phyloP scores from a whole-genome alignment of 2,797 vertebrate species.

The Cetoscarus ocellatus region DNA sequence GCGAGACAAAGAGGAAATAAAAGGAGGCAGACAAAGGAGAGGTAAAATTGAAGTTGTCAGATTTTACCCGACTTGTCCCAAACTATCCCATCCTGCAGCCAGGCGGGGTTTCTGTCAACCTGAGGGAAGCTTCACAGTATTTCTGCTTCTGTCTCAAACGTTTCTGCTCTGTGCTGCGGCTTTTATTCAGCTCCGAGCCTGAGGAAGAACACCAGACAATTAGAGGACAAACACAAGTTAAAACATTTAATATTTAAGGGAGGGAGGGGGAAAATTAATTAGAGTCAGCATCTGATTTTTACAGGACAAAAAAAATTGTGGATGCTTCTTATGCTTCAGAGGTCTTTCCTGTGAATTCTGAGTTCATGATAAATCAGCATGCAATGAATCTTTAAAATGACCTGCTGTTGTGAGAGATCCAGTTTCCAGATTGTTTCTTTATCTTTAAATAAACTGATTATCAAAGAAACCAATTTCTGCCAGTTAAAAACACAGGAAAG shows the following conservation, averaged over 20 bases:
- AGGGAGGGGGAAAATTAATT: background rate
- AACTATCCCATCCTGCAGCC: conserved; percentile 72
- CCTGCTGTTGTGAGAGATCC: too few relatives aligned
- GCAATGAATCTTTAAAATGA: too few relatives aligned
- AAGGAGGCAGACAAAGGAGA: conserved; percentile 39
- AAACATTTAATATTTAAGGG: conserved; percentile 63
- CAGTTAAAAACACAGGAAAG: too few relatives aligned
- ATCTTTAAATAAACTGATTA: too few relatives aligned
- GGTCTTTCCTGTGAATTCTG: background rate
- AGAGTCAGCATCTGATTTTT: conserved; percentile 9
- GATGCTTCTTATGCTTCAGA: conserved; percentile 28
- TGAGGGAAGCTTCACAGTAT: conserved; percentile 39
- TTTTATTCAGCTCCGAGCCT: conserved; percentile 53
- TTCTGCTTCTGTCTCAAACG: conserved; percentile 40
- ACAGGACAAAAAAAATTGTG: conserved; percentile 32
- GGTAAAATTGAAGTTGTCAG: conserved; percentile 74
- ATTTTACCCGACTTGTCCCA: conserved; percentile 69
- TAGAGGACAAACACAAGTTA: conserved; percentile 61
- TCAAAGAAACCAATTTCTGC: too few relatives aligned
- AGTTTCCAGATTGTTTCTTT: too few relatives aligned
- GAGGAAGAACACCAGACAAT: conserved; percentile 56
- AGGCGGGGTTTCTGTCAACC: conserved; percentile 73
- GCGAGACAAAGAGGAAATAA: conserved; percentile 51
- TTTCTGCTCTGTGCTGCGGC: conserved; percentile 55
- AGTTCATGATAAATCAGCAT: too few relatives aligned